A percentile compares a stretch with the other conserved stretches of the same genome.
Evolutionary conservation across 2,888 invertebrate genomes (phyloP).

Genomic region (Caenorhabditis macrosperma): DNA sequence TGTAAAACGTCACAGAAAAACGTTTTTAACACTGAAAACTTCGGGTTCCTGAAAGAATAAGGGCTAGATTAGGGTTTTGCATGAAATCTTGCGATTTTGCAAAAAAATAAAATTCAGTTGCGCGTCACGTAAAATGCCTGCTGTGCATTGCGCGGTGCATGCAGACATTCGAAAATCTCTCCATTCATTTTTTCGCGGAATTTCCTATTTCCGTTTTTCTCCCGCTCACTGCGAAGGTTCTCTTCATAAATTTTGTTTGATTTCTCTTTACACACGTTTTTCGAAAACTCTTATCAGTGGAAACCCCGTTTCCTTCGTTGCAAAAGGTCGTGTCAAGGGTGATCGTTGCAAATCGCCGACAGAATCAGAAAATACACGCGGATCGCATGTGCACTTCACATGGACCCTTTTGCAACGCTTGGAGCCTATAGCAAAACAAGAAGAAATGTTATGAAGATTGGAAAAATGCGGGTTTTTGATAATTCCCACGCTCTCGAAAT

Average conservation of each 20-base stretch:
- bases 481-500: neutral
- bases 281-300: conserved; percentile 15
- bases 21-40: no score
- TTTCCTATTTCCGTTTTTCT: no score
- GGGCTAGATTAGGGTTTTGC: no score
- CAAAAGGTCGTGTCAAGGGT: neutral
- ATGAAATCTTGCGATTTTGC: no score
- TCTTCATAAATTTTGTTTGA: no score
- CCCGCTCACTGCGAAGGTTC: no score
- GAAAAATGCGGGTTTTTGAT: neutral
- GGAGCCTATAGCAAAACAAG: neutral
- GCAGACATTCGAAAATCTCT: conserved; percentile 9
- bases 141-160: conserved; percentile 22
- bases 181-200: neutral
- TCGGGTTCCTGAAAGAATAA: no score
- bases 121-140: conserved; percentile 15
- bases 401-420: no score
- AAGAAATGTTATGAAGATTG: neutral
- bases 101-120: no score
- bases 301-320: neutral
- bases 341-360: neutral
- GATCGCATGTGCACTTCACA: neutral
- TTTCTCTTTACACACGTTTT: neutral
- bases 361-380: neutral
- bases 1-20: no score